phyloP scores from a whole-genome alignment of 1,140 invertebrate species.

The Cydia fagiglandana region DNA sequence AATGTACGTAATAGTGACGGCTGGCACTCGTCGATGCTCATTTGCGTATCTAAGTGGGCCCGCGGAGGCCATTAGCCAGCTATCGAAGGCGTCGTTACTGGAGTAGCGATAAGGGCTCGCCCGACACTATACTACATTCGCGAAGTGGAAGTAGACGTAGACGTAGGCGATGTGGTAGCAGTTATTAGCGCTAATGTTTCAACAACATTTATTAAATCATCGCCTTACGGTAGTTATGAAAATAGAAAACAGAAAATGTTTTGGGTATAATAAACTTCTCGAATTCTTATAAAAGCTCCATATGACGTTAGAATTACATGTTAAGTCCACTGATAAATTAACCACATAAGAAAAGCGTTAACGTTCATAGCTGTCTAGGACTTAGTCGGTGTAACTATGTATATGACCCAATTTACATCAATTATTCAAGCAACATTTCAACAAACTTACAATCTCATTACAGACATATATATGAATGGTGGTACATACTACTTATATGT shows the following conservation, averaged over 20 bases:
- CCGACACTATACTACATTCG: constrained; percentile 61
- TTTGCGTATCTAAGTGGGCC: constrained; percentile 76
- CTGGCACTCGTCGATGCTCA: constrained; percentile 65
- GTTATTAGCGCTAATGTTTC: constrained; percentile 22
- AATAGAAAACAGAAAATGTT: too few relatives aligned
- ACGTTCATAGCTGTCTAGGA: too few relatives aligned
- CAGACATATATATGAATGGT: neutral
- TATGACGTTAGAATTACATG: too few relatives aligned
- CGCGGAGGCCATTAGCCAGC: constrained; percentile 71
- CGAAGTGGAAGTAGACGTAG: constrained; percentile 65
- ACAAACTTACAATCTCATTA: constrained; percentile 12
- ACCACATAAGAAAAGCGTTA: too few relatives aligned
- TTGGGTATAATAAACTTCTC: too few relatives aligned
- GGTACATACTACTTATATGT: neutral
- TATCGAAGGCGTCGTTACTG: constrained; percentile 74
- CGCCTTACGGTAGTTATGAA: too few relatives aligned
- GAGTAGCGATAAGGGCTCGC: constrained; percentile 65
- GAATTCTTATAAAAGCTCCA: too few relatives aligned
- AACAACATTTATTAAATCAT: too few relatives aligned
- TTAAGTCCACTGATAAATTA: too few relatives aligned
- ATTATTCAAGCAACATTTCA: neutral
- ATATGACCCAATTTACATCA: neutral
- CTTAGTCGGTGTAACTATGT: neutral
- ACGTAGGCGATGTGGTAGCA: constrained; percentile 43
- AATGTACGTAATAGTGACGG: constrained; percentile 45